phyloP scores from a whole-genome alignment of 2,797 vertebrate species.

The Sebastes oblongus region DNA sequence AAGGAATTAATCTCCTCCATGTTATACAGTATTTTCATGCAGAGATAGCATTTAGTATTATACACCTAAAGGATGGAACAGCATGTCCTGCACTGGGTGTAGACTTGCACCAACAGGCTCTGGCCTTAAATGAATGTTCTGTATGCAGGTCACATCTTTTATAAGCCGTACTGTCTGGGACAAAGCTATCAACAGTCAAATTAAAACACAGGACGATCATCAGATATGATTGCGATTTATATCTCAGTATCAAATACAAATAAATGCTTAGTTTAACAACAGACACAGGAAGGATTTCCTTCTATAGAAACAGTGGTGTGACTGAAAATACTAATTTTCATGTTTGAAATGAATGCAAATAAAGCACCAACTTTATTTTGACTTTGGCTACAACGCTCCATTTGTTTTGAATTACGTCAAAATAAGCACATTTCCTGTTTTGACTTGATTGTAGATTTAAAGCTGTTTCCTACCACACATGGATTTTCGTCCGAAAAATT shows the following conservation, averaged over 20 bases:
- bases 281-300: neutral
- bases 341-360: neutral
- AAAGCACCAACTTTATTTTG: neutral
- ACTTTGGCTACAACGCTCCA: neutral
- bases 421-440: neutral
- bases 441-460: neutral
- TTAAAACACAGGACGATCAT: constrained; percentile 1
- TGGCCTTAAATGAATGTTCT: constrained; percentile 7
- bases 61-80: neutral
- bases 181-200: constrained; percentile 1
- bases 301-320: neutral
- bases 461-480: neutral
- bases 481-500: too few relatives aligned
- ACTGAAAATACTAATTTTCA: neutral
- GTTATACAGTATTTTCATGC: neutral
- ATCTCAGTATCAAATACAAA: neutral
- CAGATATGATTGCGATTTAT: neutral
- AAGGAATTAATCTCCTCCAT: neutral
- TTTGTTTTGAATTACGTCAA: neutral
- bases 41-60: neutral
- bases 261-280: neutral
- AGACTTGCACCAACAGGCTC: neutral
- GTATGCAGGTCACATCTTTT: neutral
- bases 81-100: neutral
- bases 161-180: constrained; percentile 1